Evolutionary conservation across 2,888 invertebrate genomes (phyloP).

Genomic region (Cerastis rubricosa): DNA sequence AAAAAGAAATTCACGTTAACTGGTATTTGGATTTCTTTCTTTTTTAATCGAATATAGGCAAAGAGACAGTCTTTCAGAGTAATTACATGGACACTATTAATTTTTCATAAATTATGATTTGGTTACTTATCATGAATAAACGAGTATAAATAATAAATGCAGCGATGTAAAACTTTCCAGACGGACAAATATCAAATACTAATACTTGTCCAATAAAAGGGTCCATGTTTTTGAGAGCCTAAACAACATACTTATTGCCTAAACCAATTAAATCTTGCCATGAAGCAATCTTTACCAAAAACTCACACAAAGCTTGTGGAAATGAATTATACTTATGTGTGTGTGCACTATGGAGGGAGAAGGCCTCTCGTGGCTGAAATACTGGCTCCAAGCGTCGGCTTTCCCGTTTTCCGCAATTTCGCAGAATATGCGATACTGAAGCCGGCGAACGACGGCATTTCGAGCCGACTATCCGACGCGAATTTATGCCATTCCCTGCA

Average conservation of each 20-base stretch:
- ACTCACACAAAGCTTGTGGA: constrained; percentile 28
- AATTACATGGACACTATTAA: background rate
- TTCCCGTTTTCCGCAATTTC: constrained; percentile 63
- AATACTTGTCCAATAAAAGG: constrained; percentile 7
- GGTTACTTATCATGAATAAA: background rate
- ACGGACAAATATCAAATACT: background rate
- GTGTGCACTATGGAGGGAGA: constrained; percentile 18
- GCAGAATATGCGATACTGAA: constrained; percentile 73
- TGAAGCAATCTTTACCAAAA: constrained; percentile 27
- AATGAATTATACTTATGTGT: constrained; percentile 36
- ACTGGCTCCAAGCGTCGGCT: constrained; percentile 65
- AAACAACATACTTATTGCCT: constrained; percentile 39
- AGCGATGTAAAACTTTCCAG: constrained; percentile 26
- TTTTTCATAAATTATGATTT: background rate
- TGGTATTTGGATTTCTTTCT: background rate
- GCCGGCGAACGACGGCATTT: constrained; percentile 55
- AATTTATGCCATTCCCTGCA: constrained; percentile 59
- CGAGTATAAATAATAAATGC: background rate
- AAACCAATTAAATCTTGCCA: constrained; percentile 30
- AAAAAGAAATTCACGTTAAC: background rate
- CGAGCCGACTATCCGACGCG: constrained; percentile 50
- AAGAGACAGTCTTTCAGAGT: background rate
- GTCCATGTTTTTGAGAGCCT: background rate
- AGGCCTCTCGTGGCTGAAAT: constrained; percentile 67
- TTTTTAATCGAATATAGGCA: background rate